Evolutionary conservation across 1,140 invertebrate species (phyloP), one percentile per base, ranked within the genome.

Genomic region (Neomicropteryx cornuta): DNA sequence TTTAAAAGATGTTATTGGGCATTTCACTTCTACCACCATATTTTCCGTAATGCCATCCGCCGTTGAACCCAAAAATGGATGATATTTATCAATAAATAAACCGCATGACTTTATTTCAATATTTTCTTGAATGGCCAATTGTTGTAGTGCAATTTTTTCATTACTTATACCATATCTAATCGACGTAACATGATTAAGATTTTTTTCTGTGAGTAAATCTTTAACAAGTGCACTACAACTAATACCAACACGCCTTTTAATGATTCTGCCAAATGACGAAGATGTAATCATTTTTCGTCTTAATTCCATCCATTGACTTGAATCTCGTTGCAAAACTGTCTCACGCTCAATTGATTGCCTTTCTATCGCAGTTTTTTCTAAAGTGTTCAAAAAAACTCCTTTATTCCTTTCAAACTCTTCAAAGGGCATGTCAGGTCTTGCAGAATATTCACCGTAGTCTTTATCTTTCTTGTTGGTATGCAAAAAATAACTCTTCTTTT

Each of bases 1-100:
- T 13, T 36, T 35, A 28, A 11, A 37, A 4, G 39, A 17, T 18
- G 22, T 13, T 29, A 41, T 14, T 19, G 30, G 32, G 14, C 4
- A 14, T 41, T 14, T 38, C 10, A 11, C 16, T 33, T 37, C 36
- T 16, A 37, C 23, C n/a, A 37, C 23, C 6, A 6, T 33, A 33
- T 43, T 38, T 13, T 32, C 6, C 21, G 30, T 39, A 18, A 42
- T 16, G n/a, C 41, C 41, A 39, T 43, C 41, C 16, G 41, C 36
- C 6, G 18, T 43, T 8, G 38, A 24, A 3, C 41, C 41, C 20
- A 43, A 43, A 34, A 41, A 43, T 14, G 27, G 19, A 21, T 23
- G 18, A 10, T 41, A 13, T 43, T 27, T 21, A 30, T 43, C 41
- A 3, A 43, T 43, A 11, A 22, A 38, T 13, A 43, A 20, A 10